Conservation (phyloP, 2,113 vertebrate species). For the Muscicapa adusta region DNA sequence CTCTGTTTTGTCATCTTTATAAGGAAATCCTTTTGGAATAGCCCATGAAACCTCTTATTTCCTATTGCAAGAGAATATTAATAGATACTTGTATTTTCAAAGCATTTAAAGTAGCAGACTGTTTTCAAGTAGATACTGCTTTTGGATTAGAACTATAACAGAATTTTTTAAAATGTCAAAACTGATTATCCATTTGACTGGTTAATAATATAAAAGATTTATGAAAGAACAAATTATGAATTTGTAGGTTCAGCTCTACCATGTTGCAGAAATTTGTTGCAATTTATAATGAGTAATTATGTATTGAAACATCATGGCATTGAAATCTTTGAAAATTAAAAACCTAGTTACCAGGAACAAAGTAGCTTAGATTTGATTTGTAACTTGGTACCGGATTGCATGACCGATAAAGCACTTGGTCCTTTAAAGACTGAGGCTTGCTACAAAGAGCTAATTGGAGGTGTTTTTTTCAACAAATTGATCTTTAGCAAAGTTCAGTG, state of each 20-base stretch:
- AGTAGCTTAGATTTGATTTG: background rate
- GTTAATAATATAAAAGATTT: background rate
- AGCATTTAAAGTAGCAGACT: background rate
- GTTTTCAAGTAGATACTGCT: background rate
- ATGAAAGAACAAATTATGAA: background rate
- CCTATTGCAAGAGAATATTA: background rate
- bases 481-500: background rate
- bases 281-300: background rate
- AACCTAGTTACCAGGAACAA: accelerated
- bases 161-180: background rate
- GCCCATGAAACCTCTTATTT: background rate
- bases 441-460: background rate
- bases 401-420: background rate
- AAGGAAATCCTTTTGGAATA: background rate
- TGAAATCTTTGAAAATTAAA: background rate
- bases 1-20: background rate
- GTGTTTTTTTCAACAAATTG: background rate
- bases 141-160: background rate
- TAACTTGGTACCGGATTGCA: background rate
- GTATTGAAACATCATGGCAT: background rate
- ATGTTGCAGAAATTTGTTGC: background rate
- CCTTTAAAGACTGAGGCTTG: background rate
- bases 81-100: background rate
- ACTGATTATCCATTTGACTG: background rate
- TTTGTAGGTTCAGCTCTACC: background rate